These are phyloP conservation scores for Sigmodon hispidus DNA, from an alignment of 2,113 vertebrate species.

Conservation along the genomic window DNA sequence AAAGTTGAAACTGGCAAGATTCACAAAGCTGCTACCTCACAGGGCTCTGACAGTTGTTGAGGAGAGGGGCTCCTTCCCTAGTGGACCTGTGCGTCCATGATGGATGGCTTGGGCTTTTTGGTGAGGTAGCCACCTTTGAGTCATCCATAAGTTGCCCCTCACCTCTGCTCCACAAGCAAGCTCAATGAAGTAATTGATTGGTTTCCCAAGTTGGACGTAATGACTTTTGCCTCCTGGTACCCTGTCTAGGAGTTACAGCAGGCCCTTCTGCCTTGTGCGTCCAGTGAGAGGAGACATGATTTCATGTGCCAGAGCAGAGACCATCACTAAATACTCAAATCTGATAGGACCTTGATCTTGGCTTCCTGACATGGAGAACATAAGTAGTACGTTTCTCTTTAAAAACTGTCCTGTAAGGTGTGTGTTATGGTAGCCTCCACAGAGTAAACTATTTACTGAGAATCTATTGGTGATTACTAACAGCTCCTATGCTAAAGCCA, in stretches of 20 bases:
- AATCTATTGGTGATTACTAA: conserved; percentile 24
- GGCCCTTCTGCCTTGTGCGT: not conserved
- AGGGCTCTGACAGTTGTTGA: not conserved
- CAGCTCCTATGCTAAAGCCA: not conserved
- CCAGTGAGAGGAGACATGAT: not conserved
- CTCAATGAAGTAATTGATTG: not conserved
- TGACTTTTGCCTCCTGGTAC: not conserved
- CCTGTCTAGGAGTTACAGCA: not conserved
- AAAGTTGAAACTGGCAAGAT: not conserved
- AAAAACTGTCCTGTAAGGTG: not conserved
- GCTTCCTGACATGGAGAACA: not conserved
- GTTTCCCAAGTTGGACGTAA: not conserved
- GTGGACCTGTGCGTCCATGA: no score
- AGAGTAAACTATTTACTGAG: not conserved
- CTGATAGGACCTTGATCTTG: not conserved
- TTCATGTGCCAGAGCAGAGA: not conserved
- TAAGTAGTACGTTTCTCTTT: not conserved
- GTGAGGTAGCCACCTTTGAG: not conserved
- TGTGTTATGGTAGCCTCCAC: not conserved
- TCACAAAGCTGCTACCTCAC: no score
- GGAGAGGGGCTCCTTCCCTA: not conserved
- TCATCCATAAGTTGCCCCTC: not conserved
- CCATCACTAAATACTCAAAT: not conserved
- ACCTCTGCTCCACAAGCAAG: not conserved
- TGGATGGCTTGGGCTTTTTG: not conserved